These are phyloP conservation scores for Dascillus cervinus DNA, from an alignment of 2,888 invertebrate species.

Conservation along the genomic window DNA sequence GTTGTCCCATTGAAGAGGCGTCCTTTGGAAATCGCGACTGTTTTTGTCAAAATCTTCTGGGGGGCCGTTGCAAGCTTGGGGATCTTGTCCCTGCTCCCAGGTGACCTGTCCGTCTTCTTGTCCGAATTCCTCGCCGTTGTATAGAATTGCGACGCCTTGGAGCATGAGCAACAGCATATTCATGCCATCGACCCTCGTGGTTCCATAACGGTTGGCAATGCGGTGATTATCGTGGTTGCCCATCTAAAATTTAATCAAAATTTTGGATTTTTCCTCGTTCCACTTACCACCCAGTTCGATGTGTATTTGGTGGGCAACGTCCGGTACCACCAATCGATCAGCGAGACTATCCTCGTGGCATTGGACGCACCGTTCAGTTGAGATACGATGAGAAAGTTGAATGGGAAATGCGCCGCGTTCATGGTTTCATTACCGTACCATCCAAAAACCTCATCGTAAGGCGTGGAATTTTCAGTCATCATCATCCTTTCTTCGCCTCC, in stretches of 20 bases:
- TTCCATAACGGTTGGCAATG: slow-evolving; percentile 61
- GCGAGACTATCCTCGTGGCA: slow-evolving; percentile 53
- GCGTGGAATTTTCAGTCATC: slow-evolving; percentile 70
- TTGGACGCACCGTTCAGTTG: slow-evolving; percentile 51
- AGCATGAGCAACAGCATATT: slow-evolving; percentile 78
- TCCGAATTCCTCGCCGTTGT: slow-evolving; percentile 80
- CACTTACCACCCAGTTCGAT: slow-evolving; percentile 74
- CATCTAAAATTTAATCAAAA: slow-evolving; percentile 34
- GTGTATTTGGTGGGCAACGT: slow-evolving; percentile 53
- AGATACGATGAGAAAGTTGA: slow-evolving; percentile 67
- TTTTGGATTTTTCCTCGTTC: not conserved
- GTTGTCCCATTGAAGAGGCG: slow-evolving; percentile 74
- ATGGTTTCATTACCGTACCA: slow-evolving; percentile 53
- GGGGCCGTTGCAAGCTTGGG: slow-evolving; percentile 50
- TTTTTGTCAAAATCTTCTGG: slow-evolving; percentile 48
- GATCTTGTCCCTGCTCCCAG: slow-evolving; percentile 47
- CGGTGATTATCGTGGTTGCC: slow-evolving; percentile 74
- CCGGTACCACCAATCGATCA: slow-evolving; percentile 57
- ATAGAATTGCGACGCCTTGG: slow-evolving; percentile 79
- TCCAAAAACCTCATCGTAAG: slow-evolving; percentile 49
- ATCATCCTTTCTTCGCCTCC: slow-evolving; percentile 50
- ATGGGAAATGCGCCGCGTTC: slow-evolving; percentile 65
- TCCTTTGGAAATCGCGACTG: slow-evolving; percentile 68
- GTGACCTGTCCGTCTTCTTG: slow-evolving; percentile 54
- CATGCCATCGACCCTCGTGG: slow-evolving; percentile 63